Evolutionary conservation across 1,140 invertebrate genomes (phyloP).

Genomic region (Leucophenga varia): DNA sequence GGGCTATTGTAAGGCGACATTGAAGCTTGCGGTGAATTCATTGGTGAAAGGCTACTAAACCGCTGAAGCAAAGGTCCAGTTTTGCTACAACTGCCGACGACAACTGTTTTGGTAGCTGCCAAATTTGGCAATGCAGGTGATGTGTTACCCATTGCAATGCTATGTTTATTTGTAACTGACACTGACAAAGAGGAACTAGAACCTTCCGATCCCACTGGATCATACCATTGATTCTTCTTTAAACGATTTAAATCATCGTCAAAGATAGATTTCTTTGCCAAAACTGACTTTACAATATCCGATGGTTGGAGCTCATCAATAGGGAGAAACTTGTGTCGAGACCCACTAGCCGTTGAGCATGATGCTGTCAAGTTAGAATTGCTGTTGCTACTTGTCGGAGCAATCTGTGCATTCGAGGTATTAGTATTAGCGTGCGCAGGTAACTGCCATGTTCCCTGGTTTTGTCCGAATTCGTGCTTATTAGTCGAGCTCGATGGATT

Average conservation of each 20-base stretch:
- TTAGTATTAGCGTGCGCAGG: too few species aligned
- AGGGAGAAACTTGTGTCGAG: conserved; percentile 66
- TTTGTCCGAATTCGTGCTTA: conserved; percentile 3
- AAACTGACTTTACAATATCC: conserved; percentile 88
- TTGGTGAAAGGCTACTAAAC: conserved; percentile 47
- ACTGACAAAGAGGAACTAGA: conserved; percentile 20
- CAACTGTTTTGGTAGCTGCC: conserved; percentile 44
- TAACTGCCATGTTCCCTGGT: conserved; percentile 35
- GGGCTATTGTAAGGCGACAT: conserved; percentile 54
- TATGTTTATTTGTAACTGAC: conserved; percentile 16
- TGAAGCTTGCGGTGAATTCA: conserved; percentile 54
- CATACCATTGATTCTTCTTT: conserved; percentile 87
- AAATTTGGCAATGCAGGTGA: conserved; percentile 52
- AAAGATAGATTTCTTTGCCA: conserved; percentile 90
- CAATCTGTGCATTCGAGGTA: conserved; percentile 23
- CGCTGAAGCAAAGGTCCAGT: conserved; percentile 37
- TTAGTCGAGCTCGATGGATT: conserved; percentile 8
- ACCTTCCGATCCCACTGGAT: conserved; percentile 59
- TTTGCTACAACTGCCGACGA: conserved; percentile 39
- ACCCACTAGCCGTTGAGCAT: conserved; percentile 54
- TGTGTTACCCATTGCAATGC: conserved; percentile 36
- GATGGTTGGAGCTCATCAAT: conserved; percentile 84
- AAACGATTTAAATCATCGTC: conserved; percentile 93
- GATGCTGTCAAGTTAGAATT: conserved; percentile 17
- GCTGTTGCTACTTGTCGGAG: conserved; percentile 42